A percentile compares a stretch with the other conserved stretches of the same genome.
These are phyloP conservation scores for Beaufortia kweichowensis DNA, from an alignment of 2,113 vertebrate species.

Conservation along the genomic window DNA sequence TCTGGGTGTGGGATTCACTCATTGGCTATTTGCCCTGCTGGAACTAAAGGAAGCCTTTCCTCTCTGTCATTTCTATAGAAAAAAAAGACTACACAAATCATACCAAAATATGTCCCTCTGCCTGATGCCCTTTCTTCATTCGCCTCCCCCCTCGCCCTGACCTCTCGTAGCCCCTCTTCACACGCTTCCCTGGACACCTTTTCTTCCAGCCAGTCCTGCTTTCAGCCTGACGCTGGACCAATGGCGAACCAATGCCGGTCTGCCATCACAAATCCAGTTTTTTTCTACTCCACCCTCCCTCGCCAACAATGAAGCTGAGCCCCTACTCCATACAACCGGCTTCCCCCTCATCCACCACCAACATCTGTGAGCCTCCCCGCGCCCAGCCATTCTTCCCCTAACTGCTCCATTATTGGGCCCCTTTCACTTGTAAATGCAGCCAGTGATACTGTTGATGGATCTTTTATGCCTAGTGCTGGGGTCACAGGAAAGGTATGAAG, in stretches of 20 bases:
- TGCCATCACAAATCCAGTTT: constrained; percentile 77
- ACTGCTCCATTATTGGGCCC: constrained; percentile 84
- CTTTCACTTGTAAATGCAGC: constrained; percentile 83
- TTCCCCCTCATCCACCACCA: constrained; percentile 77
- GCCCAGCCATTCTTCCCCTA: constrained; percentile 83
- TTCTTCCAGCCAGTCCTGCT: constrained; percentile 74
- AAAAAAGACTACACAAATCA: constrained; percentile 42
- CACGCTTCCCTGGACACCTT: constrained; percentile 83
- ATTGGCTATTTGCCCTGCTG: constrained; percentile 16
- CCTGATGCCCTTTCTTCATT: constrained; percentile 1
- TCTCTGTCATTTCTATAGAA: background rate
- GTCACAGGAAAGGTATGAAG: constrained; percentile 61
- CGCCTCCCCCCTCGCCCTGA: constrained; percentile 2
- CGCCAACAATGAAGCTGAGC: constrained; percentile 47
- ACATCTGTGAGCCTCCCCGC: constrained; percentile 90
- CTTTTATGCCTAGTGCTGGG: constrained; percentile 57
- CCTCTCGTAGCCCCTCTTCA: constrained; percentile 67
- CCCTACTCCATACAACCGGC: constrained; percentile 76
- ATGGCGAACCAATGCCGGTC: constrained; percentile 76
- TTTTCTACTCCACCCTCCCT: constrained; percentile 2
- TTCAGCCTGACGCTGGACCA: constrained; percentile 67
- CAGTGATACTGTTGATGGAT: constrained; percentile 65
- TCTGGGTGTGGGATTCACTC: constrained; percentile 2
- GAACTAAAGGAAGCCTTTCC: constrained; percentile 32
- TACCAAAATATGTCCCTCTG: constrained; percentile 28